Evolutionary conservation across 2,888 invertebrate species (phyloP).

Genomic region (Mellilla xanthometata): DNA sequence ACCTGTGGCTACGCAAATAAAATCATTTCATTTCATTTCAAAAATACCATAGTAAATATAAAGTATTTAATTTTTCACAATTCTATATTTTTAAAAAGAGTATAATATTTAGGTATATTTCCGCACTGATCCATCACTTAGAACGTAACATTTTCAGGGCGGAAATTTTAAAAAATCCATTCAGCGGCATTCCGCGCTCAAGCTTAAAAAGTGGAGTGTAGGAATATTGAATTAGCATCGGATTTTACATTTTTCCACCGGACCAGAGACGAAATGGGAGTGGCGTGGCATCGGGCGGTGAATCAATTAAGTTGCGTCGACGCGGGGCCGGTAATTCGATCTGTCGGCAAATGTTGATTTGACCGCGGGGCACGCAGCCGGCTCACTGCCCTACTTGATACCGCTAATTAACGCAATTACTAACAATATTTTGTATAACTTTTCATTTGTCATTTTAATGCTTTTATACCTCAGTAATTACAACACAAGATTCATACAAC

Average conservation of each 20-base stretch:
- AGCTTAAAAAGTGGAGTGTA: conserved; percentile 41
- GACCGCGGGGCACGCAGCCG: conserved; percentile 63
- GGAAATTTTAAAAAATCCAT: conserved; percentile 27
- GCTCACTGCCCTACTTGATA: conserved; percentile 20
- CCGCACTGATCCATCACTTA: conserved; percentile 1
- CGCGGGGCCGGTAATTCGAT: conserved; percentile 73
- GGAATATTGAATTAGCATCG: conserved; percentile 68
- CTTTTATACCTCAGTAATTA: too few species aligned
- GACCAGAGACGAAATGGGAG: conserved; percentile 61
- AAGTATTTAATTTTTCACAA: too few species aligned
- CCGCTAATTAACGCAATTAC: conserved; percentile 5
- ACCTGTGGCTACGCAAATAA: too few species aligned
- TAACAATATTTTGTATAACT: too few species aligned
- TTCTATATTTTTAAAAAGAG: too few species aligned
- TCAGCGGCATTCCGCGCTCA: conserved; percentile 23
- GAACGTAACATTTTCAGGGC: conserved; percentile 15
- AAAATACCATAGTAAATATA: too few species aligned
- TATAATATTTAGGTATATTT: too few species aligned
- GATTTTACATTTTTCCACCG: conserved; percentile 60
- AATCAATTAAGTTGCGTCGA: conserved; percentile 76
- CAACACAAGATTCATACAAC: too few species aligned
- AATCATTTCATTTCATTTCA: too few species aligned
- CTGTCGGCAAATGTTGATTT: conserved; percentile 77
- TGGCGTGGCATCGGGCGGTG: conserved; percentile 57
- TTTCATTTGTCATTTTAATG: too few species aligned